Evolutionary conservation across 2,888 invertebrate genomes (phyloP), one percentile per base, ranked within the genome.

Genomic region (Panopea generosa): DNA sequence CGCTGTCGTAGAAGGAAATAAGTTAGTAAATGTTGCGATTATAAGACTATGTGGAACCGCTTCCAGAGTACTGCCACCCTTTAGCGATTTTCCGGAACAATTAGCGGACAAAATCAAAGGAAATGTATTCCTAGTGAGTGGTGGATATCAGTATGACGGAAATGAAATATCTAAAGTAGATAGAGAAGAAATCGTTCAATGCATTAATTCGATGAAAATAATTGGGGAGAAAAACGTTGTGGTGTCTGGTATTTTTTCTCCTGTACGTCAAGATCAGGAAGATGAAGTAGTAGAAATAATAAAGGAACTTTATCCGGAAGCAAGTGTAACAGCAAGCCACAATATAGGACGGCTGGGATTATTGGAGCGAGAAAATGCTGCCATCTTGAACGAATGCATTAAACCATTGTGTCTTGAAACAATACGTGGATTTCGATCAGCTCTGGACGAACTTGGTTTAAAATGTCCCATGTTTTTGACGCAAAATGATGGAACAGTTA

Each of bases 401-500:
- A 90, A 89, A 60, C 87, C 88, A 1, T 66, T 91, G 18, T 86
- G 87, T 50, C 53, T 53, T 27, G 69, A 75, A 18, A 91, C 91
- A 0, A 81, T 91, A 4, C 40, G 61, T 1, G 87, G 87, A 0
- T 88, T 91, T 53, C 65, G 83, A 27, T 20, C 43, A 1, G 87
- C 90, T 0, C 65, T 91, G 16, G 33, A 75, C 20, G 78, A 82
- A 1, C 63, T 90, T 22, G 87, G 87, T 0, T 57, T 90, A 9
- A 61, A 65, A 6, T 90, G 90, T 60, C 91, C 91, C 1, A 77
- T 91, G 53, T 91, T 80, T 67, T 78, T 91, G 22, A 91, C 91
- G 0, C 90, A 90, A 63, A 91, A 91, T 77, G 90, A 91, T 60
- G 91, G 91, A 4, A 91, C 91, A 0, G 67, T 91, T n/a, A 82